Base-by-base conservation (phyloP, 64 coral and sea anemone genomes). In the Cladopsammia gracilis region DNA sequence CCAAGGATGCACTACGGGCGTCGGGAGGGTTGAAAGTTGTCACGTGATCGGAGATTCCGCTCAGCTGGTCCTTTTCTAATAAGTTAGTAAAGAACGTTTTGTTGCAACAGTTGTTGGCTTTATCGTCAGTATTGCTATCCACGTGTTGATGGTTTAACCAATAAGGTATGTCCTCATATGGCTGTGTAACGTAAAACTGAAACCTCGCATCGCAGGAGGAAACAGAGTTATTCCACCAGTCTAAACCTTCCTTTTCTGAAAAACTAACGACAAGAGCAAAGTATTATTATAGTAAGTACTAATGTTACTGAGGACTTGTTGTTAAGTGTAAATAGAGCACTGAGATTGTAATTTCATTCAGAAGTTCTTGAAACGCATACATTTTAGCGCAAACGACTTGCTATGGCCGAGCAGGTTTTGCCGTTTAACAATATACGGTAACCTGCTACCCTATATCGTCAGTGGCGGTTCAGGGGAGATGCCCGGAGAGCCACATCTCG, bases 151-250 rank as follows among this genome's bases (percentile, higher is more conserved):
- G 8, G 50, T 25, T 54, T 7, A 77, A 23, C 75, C 75, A 77
- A 77, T 57, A 77, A 3, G 75, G 75, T 7, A 20, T 3, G 16
- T 77, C 48, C 20, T 53, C 75, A 0, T 16, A 48, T 25, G 53
- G 19, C 19, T 77, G 48, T 0, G 20, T 13, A 7, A 54, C 48
- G 75, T 77, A 77, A 2, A 48, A 49, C 48, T 53, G 75, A 25
- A 4, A 52, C 10, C 14, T 18, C 13, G 44, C 34, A 15, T 73
- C 70, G 11, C 2, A n/a, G 3, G 11, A 47, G 26, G 43, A 73
- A 54, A 54, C 2, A 3, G 75, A 54, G 49, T 56, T 48, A 7
- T 56, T 77, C 75, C 75, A 77, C 75, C 75, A 77, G 75, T 77
- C 75, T 62, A 62, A 62, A 19, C 4, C 4, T 18, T 62, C 60